phyloP scores from a whole-genome alignment of 2,113 vertebrate genomes.

The Cynocephalus volans region DNA sequence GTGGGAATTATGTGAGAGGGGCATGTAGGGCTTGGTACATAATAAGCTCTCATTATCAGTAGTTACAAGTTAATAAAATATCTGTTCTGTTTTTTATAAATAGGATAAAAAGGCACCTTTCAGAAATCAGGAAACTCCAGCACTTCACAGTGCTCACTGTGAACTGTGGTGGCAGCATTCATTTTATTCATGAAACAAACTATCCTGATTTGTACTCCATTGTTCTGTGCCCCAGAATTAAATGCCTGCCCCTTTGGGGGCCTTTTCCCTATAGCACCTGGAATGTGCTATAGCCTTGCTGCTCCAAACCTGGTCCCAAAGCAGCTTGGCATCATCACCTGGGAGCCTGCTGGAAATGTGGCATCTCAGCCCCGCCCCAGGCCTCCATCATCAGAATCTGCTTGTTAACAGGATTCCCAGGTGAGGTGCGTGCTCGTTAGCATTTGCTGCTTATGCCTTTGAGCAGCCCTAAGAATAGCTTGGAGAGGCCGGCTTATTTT shows the following conservation, averaged over 20 bases:
- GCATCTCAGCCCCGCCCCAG: background rate
- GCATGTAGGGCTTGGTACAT: background rate
- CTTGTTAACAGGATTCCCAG: background rate
- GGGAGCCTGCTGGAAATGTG: background rate
- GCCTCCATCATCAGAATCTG: background rate
- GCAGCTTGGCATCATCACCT: background rate
- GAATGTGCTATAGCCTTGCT: accelerated
- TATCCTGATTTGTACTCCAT: background rate
- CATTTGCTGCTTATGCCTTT: accelerated
- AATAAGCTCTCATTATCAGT: background rate
- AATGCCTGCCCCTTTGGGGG: background rate
- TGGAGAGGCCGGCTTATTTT: background rate
- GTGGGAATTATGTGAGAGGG: background rate
- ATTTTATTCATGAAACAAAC: background rate
- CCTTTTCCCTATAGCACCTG: background rate
- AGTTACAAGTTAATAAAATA: background rate
- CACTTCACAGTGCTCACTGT: no score
- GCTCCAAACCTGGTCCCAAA: no score
- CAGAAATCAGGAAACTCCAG: background rate
- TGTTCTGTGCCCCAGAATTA: background rate
- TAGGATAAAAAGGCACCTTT: background rate
- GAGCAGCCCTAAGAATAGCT: background rate
- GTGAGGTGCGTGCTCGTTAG: accelerated
- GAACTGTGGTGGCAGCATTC: accelerated
- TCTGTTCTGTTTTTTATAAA: no score